A percentile compares a stretch with the other conserved stretches of the same genome.
Conservation (phyloP, 2,113 vertebrate species). For the Colistium nudipinnis region DNA sequence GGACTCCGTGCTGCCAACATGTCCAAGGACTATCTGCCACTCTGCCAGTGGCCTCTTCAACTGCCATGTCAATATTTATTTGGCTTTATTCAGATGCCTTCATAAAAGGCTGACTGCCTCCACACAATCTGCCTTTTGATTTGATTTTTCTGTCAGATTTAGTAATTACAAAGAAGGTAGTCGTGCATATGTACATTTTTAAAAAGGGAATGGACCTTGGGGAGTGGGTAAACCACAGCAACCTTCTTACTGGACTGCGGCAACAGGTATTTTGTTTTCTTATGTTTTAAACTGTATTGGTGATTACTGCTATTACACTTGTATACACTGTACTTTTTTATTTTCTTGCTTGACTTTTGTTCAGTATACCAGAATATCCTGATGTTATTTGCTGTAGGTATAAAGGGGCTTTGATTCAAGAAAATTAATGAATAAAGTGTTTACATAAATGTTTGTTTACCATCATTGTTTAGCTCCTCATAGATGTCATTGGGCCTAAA, state of each 20-base stretch:
- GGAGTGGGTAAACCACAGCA: constrained; percentile 28
- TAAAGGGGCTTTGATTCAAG: constrained; percentile 90
- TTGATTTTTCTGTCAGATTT: constrained; percentile 76
- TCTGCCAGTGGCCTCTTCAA: constrained; percentile 89
- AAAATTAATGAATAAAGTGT: constrained; percentile 90
- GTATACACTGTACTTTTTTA: constrained; percentile 83
- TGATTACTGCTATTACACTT: constrained; percentile 71
- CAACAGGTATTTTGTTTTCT: constrained; percentile 61
- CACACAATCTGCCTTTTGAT: constrained; percentile 65
- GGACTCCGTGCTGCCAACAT: constrained; percentile 87
- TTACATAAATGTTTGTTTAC: constrained; percentile 81
- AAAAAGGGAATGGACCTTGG: constrained; percentile 58
- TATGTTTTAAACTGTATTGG: constrained; percentile 75
- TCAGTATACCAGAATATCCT: constrained; percentile 72
- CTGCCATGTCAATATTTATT: constrained; percentile 90
- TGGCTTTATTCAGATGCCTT: constrained; percentile 91
- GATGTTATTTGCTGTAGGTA: constrained; percentile 90
- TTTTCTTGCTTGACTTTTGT: constrained; percentile 87
- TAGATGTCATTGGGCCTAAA: no score
- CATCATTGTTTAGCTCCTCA: no score
- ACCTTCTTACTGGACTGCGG: constrained; percentile 49
- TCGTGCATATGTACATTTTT: constrained; percentile 55
- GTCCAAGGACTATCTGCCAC: constrained; percentile 86
- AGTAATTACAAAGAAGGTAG: constrained; percentile 84
- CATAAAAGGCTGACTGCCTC: constrained; percentile 84